Evolutionary conservation across 2,888 invertebrate species (phyloP), one percentile per base, ranked within the genome.

Genomic region (Erebia ligea): DNA sequence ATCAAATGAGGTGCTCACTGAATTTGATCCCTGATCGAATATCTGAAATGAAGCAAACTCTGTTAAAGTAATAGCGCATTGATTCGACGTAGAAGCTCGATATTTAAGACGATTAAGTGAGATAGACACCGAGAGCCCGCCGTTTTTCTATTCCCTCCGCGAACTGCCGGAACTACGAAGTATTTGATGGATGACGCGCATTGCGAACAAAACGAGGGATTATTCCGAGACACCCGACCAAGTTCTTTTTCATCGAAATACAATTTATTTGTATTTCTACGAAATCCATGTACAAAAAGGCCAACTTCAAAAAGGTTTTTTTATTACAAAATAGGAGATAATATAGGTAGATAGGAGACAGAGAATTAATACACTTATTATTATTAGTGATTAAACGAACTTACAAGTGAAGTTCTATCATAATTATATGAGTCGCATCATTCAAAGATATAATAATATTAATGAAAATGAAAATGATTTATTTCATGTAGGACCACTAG

Each of bases 121-220:
- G 40, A 61, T 25, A 42, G 40, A 58, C 48, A 58, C 25, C 4
- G 56, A 19, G 2, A 58, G 67, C 48, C 8, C 40, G 19, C 34
- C 21, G 67, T 67, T 67, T 67, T 67, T 67, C n/a, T 58, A 58
- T 67, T 67, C 67, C 50, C 58, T 17, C 8, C 2, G 52, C 64
- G 64, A 56, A 21, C 19, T 42, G 57, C 10, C 54, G 19, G 54
- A 52, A n/a, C 9, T 52, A 52, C 25, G 67, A 58, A 58, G 34
- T 58, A 9, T 48, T 58, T 67, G 67, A 67, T 67, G 56, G 67
- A 67, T 67, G 67, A 58, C 48, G 48, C 50, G 9, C 50, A 11
- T 67, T 58, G 13, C 21, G 42, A 21, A 67, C 67, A 57, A 58
- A 67, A 34, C 67, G 25, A 45, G 48, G 19, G 42, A 66, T 58